These are phyloP conservation scores for Galeruca laticollis DNA, from an alignment of 2,888 invertebrate species.

Conservation along the genomic window DNA sequence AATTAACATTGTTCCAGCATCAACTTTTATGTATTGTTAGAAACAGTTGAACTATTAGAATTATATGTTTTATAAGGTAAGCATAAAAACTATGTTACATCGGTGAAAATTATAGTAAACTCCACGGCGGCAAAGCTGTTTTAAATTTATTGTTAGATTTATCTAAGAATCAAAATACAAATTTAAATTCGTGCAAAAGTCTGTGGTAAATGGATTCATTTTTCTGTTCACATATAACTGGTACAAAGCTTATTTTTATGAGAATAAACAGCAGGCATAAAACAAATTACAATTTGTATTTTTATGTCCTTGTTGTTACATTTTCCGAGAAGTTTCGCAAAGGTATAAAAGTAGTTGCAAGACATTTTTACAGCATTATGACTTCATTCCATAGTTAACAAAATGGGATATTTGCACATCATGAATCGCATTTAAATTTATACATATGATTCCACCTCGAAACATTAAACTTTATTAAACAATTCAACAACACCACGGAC, in stretches of 20 bases:
- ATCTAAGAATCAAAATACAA: not conserved
- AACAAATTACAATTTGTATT: slow-evolving; percentile 9
- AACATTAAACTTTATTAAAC: not conserved
- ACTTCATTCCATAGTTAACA: not conserved
- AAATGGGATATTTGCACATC: not conserved
- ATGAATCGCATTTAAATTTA: not conserved
- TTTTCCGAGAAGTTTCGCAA: not conserved
- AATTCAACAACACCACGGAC: not conserved
- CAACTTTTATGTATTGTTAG: too few relatives aligned
- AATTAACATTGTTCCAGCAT: too few relatives aligned
- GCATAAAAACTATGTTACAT: too few relatives aligned
- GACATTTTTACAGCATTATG: not conserved
- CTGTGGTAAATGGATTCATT: not conserved
- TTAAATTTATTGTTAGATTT: not conserved
- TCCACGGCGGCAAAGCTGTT: too few relatives aligned
- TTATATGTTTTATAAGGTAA: too few relatives aligned
- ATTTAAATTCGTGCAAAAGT: not conserved
- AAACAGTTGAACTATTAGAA: too few relatives aligned
- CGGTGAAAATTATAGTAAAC: too few relatives aligned
- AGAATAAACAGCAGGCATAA: slow-evolving; percentile 1
- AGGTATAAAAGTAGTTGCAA: not conserved
- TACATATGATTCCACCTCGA: not conserved
- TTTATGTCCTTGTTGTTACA: not conserved
- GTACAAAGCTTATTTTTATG: not conserved
- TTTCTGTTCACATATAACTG: not conserved